Base-by-base conservation (phyloP, 2,113 vertebrate genomes). In the Boleophthalmus pectinirostris region DNA sequence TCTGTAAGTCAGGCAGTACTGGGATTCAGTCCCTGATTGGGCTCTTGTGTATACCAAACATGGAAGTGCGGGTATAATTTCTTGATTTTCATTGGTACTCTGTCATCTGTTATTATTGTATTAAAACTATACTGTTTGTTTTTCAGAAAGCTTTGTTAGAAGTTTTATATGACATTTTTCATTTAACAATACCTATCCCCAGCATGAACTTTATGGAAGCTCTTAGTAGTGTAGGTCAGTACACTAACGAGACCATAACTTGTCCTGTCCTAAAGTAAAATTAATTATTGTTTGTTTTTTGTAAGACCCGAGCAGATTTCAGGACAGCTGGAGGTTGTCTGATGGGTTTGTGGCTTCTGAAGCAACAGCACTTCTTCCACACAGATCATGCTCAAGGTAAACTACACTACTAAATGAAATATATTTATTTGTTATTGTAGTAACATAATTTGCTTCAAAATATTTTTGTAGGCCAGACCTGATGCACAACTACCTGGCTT, bases 11-110 rank as follows among this genome's bases (percentile, higher is more conserved):
- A 46, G 72, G 64, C 53, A 73, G 56, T 64, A 67, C 72, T 57
- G 72, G 72, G n/a, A 73, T 73, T 38, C 72, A 73, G 53, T 73
- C 72, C 45, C 72, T 73, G 43, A 73, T 73, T 67, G 72, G 72
- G 16, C 45, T 73, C 25, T 53, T 73, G 4, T 73, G 72, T 73
- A 73, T 73, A 73, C 72, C 72, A 67, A 73, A 73, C 56, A 73
- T 67, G 72, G 72, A 73, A 67, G 72, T 58, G 53, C 35, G 64
- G 72, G 72, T 73, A 23, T 33, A 23, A 46, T 14, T 73, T 54
- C 51, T 54, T 54, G 8, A n/a, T 23, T 12, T 54, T 67, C 10
- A 67, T 67, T 43, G 53, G 29, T 64, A 47, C 23, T 25, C 54
- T 53, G 51, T 67, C 46, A 24, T 24, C 13, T 7, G 4, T 16